Evolutionary conservation across 2,797 vertebrate species (phyloP).

Genomic region (Ficedula albicollis): DNA sequence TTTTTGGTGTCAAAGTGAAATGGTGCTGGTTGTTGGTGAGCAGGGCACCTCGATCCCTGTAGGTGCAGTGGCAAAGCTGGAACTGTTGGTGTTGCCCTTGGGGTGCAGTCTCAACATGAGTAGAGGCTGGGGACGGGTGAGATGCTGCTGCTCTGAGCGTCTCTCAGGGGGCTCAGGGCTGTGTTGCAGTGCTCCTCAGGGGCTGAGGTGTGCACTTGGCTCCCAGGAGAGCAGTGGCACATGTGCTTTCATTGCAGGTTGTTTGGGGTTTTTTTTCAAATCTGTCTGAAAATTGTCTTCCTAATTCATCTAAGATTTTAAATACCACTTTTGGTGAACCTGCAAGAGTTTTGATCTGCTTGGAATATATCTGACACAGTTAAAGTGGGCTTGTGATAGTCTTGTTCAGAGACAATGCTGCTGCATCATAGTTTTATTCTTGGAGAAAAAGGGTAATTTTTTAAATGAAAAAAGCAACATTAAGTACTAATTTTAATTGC

Average conservation of each 20-base stretch:
- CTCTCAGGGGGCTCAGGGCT: neutral
- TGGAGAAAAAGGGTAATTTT: neutral
- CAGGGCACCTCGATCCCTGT: neutral
- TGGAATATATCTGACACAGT: neutral
- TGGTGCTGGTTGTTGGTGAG: neutral
- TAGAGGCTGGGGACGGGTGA: neutral
- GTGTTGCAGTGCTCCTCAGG: neutral
- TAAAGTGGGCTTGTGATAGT: neutral
- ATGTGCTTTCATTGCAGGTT: neutral
- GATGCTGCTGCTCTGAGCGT: neutral
- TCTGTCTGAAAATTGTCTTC: neutral
- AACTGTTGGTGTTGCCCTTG: neutral
- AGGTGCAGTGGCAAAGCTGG: neutral
- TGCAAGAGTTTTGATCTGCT: neutral
- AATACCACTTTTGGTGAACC: neutral
- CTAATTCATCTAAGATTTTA: neutral
- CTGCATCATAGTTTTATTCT: neutral
- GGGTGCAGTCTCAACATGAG: neutral
- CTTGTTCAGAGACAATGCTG: neutral
- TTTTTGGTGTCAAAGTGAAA: neutral
- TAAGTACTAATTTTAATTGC: neutral
- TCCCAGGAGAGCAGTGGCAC: neutral
- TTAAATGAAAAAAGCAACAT: neutral
- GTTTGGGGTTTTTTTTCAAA: fast-evolving
- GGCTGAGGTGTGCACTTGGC: neutral